Evolutionary conservation across 2,113 vertebrate species (phyloP).

Genomic region (Eonycteris spelaea): DNA sequence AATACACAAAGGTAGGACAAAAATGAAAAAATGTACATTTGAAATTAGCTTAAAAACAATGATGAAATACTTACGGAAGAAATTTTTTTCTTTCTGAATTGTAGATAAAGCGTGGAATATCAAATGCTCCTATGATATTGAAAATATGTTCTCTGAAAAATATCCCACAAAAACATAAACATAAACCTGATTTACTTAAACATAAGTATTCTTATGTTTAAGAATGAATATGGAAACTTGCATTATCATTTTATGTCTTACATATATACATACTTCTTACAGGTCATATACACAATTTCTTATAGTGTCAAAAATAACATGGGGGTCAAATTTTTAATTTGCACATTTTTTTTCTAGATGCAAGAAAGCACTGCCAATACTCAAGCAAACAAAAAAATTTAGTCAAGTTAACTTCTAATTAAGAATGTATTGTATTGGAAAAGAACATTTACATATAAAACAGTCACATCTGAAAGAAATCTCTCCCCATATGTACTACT

Average conservation of each 20-base stretch:
- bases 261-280: background rate
- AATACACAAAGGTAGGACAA: background rate
- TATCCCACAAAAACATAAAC: slow-evolving; percentile 55
- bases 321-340: background rate
- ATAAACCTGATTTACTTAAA: slow-evolving; percentile 51
- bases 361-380: background rate
- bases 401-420: slow-evolving; percentile 29
- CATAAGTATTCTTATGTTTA: background rate
- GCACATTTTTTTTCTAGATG: slow-evolving; percentile 1
- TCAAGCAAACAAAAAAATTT: slow-evolving; percentile 24
- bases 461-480: background rate
- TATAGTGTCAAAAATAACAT: slow-evolving; percentile 24
- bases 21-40: background rate
- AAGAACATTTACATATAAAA: slow-evolving; percentile 23
- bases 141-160: slow-evolving; percentile 93
- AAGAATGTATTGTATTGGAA: background rate
- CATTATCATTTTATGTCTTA: background rate
- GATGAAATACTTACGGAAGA: slow-evolving; percentile 89
- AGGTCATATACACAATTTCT: background rate
- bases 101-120: slow-evolving; percentile 94
- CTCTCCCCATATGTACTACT: background rate
- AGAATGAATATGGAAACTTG: slow-evolving; percentile 13
- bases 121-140: slow-evolving; percentile 97
- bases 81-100: slow-evolving; percentile 96
- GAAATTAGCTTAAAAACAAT: slow-evolving; percentile 52